phyloP scores from a whole-genome alignment of 2,888 invertebrate genomes.

The Scrobipalpa atriplicella region DNA sequence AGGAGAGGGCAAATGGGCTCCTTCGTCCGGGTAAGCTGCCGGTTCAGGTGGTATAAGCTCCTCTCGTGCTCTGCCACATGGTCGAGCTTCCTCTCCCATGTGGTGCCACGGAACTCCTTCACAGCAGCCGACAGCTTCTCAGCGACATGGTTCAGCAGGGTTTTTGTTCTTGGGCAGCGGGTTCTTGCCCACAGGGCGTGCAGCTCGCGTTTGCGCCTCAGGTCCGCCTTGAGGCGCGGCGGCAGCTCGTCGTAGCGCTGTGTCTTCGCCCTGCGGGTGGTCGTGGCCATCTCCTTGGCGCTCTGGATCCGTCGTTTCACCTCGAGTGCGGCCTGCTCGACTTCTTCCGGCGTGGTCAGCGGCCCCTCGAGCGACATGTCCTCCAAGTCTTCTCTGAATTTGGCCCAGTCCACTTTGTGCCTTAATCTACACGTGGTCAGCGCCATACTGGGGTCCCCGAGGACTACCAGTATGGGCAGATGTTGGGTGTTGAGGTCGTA shows the following conservation, averaged over 20 bases:
- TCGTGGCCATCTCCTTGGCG: neutral
- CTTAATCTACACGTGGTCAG: neutral
- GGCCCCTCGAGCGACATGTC: neutral
- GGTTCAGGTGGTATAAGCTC: conserved; percentile 21
- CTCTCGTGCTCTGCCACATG: no score
- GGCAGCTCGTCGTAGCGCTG: neutral
- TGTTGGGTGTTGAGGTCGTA: conserved; percentile 30
- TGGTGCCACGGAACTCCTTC: neutral
- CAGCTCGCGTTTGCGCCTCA: conserved; percentile 20
- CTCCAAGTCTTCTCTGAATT: neutral
- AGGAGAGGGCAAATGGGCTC: conserved; percentile 20
- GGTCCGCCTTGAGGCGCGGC: neutral
- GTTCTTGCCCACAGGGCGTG: conserved; percentile 24
- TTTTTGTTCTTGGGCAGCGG: conserved; percentile 24
- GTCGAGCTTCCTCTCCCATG: no score
- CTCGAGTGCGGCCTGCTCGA: conserved; percentile 20
- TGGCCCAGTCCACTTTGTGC: conserved; percentile 10
- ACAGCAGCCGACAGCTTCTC: neutral
- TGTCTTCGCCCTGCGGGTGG: no score
- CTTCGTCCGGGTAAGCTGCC: neutral
- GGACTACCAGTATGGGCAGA: conserved; percentile 20
- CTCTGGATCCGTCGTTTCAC: neutral
- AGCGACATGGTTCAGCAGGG: neutral
- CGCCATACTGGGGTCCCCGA: neutral
- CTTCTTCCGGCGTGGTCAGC: neutral